Percentiles rank a stretch among this genome's conserved stretches.
Evolutionary conservation across 2,797 vertebrate genomes (phyloP).

Genomic region (Salmo trutta): DNA sequence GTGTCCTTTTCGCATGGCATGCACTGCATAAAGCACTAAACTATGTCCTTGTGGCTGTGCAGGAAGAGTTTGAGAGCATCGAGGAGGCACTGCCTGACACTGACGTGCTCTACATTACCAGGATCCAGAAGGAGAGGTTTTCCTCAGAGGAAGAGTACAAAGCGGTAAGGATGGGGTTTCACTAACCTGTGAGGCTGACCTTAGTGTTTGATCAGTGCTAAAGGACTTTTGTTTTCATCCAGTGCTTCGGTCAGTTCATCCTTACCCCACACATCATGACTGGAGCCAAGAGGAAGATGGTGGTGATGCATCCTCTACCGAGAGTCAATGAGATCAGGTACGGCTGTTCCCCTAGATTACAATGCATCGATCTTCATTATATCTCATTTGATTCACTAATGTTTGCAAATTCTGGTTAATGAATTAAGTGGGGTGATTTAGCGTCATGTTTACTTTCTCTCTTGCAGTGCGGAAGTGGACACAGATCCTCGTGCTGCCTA

Average conservation of each 20-base stretch:
- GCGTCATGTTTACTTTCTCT: not conserved
- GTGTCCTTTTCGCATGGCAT: not conserved
- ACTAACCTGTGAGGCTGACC: not conserved
- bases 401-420: not conserved
- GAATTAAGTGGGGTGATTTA: not conserved
- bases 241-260: conserved; percentile 97
- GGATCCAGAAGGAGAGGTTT: conserved; percentile 96
- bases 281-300: conserved; percentile 95
- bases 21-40: not conserved
- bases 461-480: conserved; percentile 87
- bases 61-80: conserved; percentile 94
- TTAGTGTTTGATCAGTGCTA: not conserved
- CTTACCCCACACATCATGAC: conserved; percentile 98
- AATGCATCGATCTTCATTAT: not conserved
- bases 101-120: conserved; percentile 95
- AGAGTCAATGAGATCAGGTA: conserved; percentile 97
- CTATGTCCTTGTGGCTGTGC: conserved; percentile 8
- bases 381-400: not conserved
- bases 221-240: not conserved
- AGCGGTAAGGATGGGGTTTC: conserved; percentile 73
- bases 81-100: conserved; percentile 94
- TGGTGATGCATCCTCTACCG: conserved; percentile 96
- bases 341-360: not conserved
- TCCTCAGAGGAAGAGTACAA: conserved; percentile 84
- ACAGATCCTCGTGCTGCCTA: conserved; percentile 93